Evolutionary conservation across 1,140 invertebrate species (phyloP), one percentile per base, ranked within the genome.

Genomic region (Pseudobourletiella spinata): DNA sequence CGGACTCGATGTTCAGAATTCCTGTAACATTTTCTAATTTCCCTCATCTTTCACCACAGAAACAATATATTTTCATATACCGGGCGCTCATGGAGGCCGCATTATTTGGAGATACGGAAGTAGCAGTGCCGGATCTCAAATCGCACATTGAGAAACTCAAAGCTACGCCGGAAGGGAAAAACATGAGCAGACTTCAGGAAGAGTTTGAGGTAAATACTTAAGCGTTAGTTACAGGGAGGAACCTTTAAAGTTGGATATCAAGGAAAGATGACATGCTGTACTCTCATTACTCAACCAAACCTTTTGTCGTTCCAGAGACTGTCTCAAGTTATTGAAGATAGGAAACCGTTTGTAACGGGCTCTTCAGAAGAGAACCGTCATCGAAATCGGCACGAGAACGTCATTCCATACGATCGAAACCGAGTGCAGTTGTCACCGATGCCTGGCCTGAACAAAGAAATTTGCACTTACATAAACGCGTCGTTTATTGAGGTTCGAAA

Each of bases 51-150:
- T 57, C 32, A 57, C 75, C 74, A 46, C 76, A 95, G 82, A 95
- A 96, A 82, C 94, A 98, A 80, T 98, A 97, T 76, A 90, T 97
- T 65, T 98, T 98, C 78, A 87, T 98, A 61, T 97, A 98, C 76
- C 87, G 91, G 51, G 89, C 93, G 48, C 75, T 98, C 18, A 86
- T 97, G 75, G 95, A 98, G 76, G 88, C 88, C 75, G 85, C 89
- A 14, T 86, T 93, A 66, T 96, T 93, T 78, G 92, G 92, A 2
- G 89, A 95, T 74, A 97, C 94, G 0, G 92, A 95, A 78, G 84
- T 94, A 58, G 78, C 80, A 32, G 82, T 85, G 0, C 77, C 79
- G 8, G 80, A 85, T 59, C 79, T 95, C 44, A 87, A 86, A 74
- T 72, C 77, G 14, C 77, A 80, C 15, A 78, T 88, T 24, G 86